Evolutionary conservation across 2,113 vertebrate genomes (phyloP), one percentile per base, ranked within the genome.

Genomic region (Misgurnus mizolepis): DNA sequence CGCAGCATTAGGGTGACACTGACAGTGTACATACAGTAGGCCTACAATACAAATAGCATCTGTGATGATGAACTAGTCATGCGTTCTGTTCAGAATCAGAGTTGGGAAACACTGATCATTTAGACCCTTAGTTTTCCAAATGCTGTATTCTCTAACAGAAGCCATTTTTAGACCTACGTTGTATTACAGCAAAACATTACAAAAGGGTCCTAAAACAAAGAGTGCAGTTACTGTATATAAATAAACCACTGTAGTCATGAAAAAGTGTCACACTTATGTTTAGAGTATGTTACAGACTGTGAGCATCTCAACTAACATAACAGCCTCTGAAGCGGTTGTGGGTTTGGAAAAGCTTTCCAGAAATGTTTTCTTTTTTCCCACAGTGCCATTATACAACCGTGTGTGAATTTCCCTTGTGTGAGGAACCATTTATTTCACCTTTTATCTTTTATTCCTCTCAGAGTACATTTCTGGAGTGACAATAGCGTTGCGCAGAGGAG

Each of bases 401-500:
- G 60, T 79, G 69, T 67, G 47, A 53, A 64, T 75, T 69, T 62
- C 69, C 50, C 79, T 66, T 78, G 79, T 74, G 75, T 56, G 62
- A 75, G 65, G 43, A 76, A 77, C 74, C 43, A 66, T 82, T 86
- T 12, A 78, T 70, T 83, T 22, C 34, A 81, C 79, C 66, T 84
- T 79, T 79, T 64, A 66, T 71, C 67, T 80, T 78, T 78, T 75
- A 77, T 79, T 83, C 47, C 18, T 72, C 39, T 71, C 65, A 49
- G 60, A 72, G 61, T 82, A 43, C 65, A 83, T 78, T 78, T 85
- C 65, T 58, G 45, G 45, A 76, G 27, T 77, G 82, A 84, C 61
- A 73, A 71, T 62, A 39, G 75, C 75, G 18, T 69, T 72, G 66
- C 47, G 56, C 76, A 75, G 56, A 85, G 9, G 62, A 78, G 65